phyloP scores from a whole-genome alignment of 2,888 invertebrate species.

The Acrobeloides nanus region DNA sequence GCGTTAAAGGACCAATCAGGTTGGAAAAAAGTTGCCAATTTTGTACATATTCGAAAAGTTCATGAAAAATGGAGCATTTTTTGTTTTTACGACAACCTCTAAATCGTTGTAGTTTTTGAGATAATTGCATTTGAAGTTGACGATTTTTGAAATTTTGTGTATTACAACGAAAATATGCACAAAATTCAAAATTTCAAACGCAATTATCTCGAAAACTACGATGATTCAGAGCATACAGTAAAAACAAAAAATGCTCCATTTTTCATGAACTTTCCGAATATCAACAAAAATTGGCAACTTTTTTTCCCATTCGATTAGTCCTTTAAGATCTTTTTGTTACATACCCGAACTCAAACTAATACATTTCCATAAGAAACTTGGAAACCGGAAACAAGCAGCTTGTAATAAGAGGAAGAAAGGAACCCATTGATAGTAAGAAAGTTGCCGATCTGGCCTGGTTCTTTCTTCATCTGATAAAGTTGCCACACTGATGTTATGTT shows the following conservation, averaged over 20 bases:
- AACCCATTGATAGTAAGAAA: constrained; percentile 51
- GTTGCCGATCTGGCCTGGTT: constrained; percentile 33
- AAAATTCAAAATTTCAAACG: too few species aligned
- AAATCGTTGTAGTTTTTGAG: too few species aligned
- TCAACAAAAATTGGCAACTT: background rate
- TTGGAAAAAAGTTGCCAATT: too few species aligned
- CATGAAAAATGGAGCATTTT: too few species aligned
- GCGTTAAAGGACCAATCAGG: too few species aligned
- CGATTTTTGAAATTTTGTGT: too few species aligned
- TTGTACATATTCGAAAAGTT: too few species aligned
- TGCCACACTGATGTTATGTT: constrained; percentile 41
- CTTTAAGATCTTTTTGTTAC: background rate
- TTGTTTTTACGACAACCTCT: too few species aligned
- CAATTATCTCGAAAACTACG: too few species aligned
- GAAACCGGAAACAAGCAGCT: constrained; percentile 48
- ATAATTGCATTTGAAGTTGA: too few species aligned
- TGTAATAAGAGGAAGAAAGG: constrained; percentile 48
- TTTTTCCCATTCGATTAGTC: background rate
- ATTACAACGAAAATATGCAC: too few species aligned
- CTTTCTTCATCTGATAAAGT: constrained; percentile 32
- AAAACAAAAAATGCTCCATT: background rate
- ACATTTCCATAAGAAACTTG: constrained; percentile 45
- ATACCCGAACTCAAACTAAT: constrained; percentile 45
- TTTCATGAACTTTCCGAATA: background rate
- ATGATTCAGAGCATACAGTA: too few species aligned